Percentiles rank a stretch among this genome's conserved stretches.
These are phyloP conservation scores for Sardinella longiceps DNA, from an alignment of 2,797 vertebrate genomes.

Conservation along the genomic window DNA sequence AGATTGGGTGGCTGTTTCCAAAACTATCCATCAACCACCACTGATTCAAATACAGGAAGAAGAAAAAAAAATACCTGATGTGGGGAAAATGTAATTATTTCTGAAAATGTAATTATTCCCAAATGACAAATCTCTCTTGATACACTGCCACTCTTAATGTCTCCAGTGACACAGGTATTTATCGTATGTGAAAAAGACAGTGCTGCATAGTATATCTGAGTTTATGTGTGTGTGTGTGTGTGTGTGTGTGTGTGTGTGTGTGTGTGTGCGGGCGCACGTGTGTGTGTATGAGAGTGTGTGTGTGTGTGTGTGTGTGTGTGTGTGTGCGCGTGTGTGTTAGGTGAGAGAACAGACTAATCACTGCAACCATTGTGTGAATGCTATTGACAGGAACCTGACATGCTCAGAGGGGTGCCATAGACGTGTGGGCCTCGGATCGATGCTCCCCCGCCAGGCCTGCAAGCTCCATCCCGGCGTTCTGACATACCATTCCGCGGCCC, in stretches of 20 bases:
- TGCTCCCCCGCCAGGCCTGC: conserved; percentile 32
- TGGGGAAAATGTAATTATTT: background rate
- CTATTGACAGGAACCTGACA: conserved; percentile 19
- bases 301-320: too few relatives aligned
- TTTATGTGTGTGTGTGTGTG: background rate
- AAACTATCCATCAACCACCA: background rate
- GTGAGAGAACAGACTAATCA: background rate
- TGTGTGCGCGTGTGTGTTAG: too few relatives aligned
- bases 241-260: background rate
- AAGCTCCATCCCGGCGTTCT: background rate
- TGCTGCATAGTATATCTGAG: background rate
- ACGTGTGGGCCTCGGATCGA: conserved; percentile 62
- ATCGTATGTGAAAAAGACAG: background rate
- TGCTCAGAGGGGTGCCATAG: conserved; percentile 63
- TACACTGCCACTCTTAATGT: background rate
- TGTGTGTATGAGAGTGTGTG: too few relatives aligned
- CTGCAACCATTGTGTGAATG: background rate
- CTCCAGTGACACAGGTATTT: background rate
- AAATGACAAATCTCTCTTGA: background rate
- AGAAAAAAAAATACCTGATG: background rate
- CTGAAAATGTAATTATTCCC: background rate
- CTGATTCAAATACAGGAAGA: background rate
- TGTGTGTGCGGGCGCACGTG: background rate
- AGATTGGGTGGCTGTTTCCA: background rate
- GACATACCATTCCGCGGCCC: conserved; percentile 45